Evolutionary conservation across 2,797 vertebrate genomes (phyloP).

Genomic region (Chrysocyon brachyurus): DNA sequence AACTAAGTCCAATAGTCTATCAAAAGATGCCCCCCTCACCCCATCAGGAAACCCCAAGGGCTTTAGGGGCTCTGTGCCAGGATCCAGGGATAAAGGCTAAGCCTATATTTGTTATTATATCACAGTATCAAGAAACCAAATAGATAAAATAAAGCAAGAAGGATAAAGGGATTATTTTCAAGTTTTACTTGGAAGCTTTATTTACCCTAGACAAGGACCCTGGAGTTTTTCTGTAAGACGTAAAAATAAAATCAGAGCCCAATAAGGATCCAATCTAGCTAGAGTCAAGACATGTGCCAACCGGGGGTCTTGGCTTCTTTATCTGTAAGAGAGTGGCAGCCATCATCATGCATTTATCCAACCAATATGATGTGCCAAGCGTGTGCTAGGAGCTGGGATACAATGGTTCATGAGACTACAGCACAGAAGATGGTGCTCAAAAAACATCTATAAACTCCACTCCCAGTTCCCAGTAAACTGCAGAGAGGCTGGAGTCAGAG

Average conservation of each 20-base stretch:
- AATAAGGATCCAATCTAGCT: background rate
- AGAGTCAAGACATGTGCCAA: too few relatives aligned
- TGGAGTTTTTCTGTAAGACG: background rate
- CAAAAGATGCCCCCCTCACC: background rate
- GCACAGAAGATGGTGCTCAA: background rate
- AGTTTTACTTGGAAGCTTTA: background rate
- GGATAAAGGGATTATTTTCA: background rate
- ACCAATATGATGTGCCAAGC: background rate
- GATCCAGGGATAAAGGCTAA: background rate
- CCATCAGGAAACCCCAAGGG: background rate
- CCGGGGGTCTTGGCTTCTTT: background rate
- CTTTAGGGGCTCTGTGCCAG: background rate
- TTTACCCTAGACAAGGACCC: background rate
- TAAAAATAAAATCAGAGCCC: background rate
- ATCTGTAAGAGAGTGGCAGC: background rate
- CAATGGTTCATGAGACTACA: background rate
- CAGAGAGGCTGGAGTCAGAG: too few relatives aligned
- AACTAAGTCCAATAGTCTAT: background rate
- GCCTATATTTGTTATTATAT: background rate
- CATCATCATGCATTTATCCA: too few relatives aligned
- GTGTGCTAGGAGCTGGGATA: background rate
- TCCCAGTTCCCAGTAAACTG: background rate
- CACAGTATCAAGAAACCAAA: background rate
- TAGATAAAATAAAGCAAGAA: background rate
- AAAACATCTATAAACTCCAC: accelerated